Evolutionary conservation across 2,113 vertebrate species (phyloP), one percentile per base, ranked within the genome.

Genomic region (Machaerirhynchus nigripectus): DNA sequence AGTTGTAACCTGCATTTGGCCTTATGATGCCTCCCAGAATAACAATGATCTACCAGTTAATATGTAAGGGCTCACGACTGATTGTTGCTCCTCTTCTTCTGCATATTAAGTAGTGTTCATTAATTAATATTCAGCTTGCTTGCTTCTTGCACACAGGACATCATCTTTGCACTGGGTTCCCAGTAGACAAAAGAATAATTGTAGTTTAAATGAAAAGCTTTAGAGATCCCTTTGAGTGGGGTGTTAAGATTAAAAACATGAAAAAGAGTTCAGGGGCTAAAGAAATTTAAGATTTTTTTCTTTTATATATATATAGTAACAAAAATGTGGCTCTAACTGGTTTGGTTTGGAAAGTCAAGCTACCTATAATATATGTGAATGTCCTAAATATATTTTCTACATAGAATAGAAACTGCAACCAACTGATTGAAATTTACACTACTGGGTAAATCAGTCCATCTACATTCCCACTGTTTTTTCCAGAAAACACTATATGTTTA

Each of bases 191-290:
- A 97, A 97, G 90, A 98, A 97, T 96, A 96, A 97, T 97, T 97
- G 97, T 97, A 96, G 95, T 97, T 97, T 95, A 97, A 98, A 97
- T 96, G 92, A 96, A 98, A 97, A 98, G 96, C 96, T 97, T 97
- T 97, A 93, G 91, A 94, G 92, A 97, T 89, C 78, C 74, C 69
- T 97, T 97, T 97, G 93, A 97, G 95, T 92, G 71, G 87, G 94
- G 87, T 94, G 87, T 95, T 89, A 96, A 90, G 92, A 97, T 92
- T 97, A 92, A 78, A 95, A 91, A 93, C 75, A 93, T 93, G 65
- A 96, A 95, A 89, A 83, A 71, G 61, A 56, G 65, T 95, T 93
- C 87, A 82, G 31, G 16, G 78, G 77, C 81, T 78, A 81, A 69
- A 96, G 89, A 95, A 86, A 85, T 92, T 69, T 64, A 86, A 46